Conservation (phyloP, 2,888 invertebrate genomes). For the Thymelicus acteon region DNA sequence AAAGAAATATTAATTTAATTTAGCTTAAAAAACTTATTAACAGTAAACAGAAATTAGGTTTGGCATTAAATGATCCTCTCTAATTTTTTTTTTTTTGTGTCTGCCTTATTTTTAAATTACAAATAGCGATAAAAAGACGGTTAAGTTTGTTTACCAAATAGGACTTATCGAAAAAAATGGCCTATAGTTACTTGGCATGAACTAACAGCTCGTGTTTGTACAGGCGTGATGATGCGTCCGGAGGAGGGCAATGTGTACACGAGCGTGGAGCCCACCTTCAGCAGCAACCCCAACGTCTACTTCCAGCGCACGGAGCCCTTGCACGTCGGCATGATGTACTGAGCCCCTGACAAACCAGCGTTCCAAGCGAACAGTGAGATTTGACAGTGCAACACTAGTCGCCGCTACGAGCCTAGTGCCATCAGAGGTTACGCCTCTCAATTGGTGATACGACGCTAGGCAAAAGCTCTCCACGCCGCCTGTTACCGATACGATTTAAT, state of each 20-base stretch:
- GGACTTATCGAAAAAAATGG: too few relatives aligned
- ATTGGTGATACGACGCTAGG: constrained; percentile 38
- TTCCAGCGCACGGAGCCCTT: constrained; percentile 92
- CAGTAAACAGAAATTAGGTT: too few relatives aligned
- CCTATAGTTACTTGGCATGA: neutral
- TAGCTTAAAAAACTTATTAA: too few relatives aligned
- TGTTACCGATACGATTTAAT: constrained; percentile 17
- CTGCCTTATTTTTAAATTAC: too few relatives aligned
- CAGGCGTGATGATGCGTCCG: constrained; percentile 91
- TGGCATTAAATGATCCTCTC: too few relatives aligned
- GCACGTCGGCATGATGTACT: constrained; percentile 97
- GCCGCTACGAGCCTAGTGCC: constrained; percentile 42
- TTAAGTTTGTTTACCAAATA: too few relatives aligned
- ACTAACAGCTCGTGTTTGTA: constrained; percentile 46
- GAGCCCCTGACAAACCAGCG: constrained; percentile 82
- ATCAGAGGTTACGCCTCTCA: constrained; percentile 33
- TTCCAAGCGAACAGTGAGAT: constrained; percentile 78
- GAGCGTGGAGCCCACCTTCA: constrained; percentile 92
- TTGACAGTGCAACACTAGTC: constrained; percentile 70
- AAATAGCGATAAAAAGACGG: too few relatives aligned
- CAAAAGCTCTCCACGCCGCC: constrained; percentile 28
- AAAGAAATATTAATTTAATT: too few relatives aligned
- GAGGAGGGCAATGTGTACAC: constrained; percentile 94
- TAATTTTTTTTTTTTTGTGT: too few relatives aligned
- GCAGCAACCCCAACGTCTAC: constrained; percentile 95